Conservation (phyloP, 2,888 invertebrate genomes). For the Mallateleia sp. region DNA sequence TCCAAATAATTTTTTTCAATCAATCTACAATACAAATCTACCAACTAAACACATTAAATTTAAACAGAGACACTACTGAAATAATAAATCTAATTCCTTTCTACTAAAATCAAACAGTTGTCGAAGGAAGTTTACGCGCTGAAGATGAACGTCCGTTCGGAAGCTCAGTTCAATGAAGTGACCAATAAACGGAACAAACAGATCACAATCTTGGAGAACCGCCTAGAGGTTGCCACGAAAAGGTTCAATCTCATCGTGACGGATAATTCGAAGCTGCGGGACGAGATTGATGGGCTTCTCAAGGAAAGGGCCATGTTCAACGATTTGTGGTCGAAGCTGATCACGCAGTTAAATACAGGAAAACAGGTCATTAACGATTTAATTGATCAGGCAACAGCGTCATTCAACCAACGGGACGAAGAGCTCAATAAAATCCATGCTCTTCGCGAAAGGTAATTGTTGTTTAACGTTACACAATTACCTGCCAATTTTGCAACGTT, state of each 20-base stretch:
- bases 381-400: too few species aligned
- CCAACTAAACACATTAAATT: too few species aligned
- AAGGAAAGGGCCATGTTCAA: slow-evolving; percentile 96
- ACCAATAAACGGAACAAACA: slow-evolving; percentile 90
- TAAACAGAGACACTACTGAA: too few species aligned
- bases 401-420: too few species aligned
- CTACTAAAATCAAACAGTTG: slow-evolving; percentile 86
- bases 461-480: too few species aligned
- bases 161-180: slow-evolving; percentile 90
- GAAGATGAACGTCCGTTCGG: slow-evolving; percentile 89
- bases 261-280: slow-evolving; percentile 93
- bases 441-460: too few species aligned
- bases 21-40: too few species aligned
- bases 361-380: too few species aligned
- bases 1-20: too few species aligned
- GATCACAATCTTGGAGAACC: slow-evolving; percentile 93
- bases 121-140: slow-evolving; percentile 89
- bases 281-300: slow-evolving; percentile 95
- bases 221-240: slow-evolving; percentile 94
- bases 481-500: too few species aligned
- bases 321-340: slow-evolving; percentile 94
- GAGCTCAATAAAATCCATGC: too few species aligned
- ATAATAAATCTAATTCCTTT: too few species aligned
- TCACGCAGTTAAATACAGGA: slow-evolving; percentile 94
- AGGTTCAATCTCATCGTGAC: slow-evolving; percentile 94